Base-by-base conservation (phyloP, 2,888 invertebrate species). In the Noctua comes region DNA sequence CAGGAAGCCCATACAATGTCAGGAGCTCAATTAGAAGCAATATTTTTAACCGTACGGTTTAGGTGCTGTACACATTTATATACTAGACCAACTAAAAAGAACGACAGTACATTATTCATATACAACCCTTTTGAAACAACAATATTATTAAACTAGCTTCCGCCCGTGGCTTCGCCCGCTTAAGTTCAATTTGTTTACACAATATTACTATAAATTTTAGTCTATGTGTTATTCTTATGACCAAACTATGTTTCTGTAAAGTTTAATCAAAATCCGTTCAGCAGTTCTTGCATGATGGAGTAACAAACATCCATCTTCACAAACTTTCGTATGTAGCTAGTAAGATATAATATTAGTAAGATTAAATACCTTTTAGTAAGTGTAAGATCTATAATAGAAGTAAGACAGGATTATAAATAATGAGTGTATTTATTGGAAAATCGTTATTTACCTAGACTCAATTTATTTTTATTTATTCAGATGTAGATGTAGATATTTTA, bases 1-100 rank as follows among this genome's bases (percentile, higher is more conserved):
- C 96, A 96, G 96, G 96, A 96, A 96, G 94, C 93, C 88, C 88
- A 91, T 87, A 93, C 96, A 96, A 95, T 96, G 95, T 93, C 95
- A 95, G 93, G 92, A 95, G 91, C 82, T 89, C 88, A 86, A 89
- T 88, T 85, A 87, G 77, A 87, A 88, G 88, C 84, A 85, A 90
- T 89, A 88, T 85, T 89, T 89, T 86, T 81, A 89, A 85, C 74
- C 76, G 82, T 68, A 51, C 70, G 73, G 82, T 86, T 84, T 73
- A 88, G 82, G 85, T 83, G 85, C 83, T 62, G 65, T 75, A 65
- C 73, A 57, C 65, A 24, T 69, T 81, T 70, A 8, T 27, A 68
- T 73, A 59, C n/a, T 70, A 40, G 7, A 40, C 7, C 40, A 40
- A 7, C 7, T 40, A 40, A 40, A 40, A 40, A 7, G 40, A 40